Evolutionary conservation across 2,888 invertebrate species (phyloP).

Genomic region (Ormyrus pomaceus): DNA sequence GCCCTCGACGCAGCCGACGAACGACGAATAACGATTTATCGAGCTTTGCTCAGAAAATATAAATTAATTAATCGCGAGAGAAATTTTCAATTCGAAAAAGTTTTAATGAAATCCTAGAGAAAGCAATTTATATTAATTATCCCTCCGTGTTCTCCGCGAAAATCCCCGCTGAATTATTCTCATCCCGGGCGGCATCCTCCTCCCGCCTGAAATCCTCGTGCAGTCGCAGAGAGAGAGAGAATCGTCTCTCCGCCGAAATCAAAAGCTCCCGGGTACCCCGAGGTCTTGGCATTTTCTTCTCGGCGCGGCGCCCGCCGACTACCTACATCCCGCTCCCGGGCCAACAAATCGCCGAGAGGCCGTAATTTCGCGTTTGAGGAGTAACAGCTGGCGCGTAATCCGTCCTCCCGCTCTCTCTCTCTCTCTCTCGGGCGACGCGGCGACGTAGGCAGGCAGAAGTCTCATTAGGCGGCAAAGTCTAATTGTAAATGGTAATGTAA

Average conservation of each 20-base stretch:
- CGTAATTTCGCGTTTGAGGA: constrained; percentile 39
- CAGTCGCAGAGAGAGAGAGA: too few species aligned
- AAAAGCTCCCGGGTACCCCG: too few species aligned
- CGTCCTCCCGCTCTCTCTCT: constrained; percentile 13
- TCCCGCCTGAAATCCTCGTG: too few species aligned
- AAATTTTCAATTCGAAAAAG: too few species aligned
- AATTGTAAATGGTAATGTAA: constrained; percentile 58
- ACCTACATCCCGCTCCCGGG: not conserved
- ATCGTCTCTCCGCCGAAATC: too few species aligned
- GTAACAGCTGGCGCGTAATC: constrained; percentile 52
- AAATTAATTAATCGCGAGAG: too few species aligned
- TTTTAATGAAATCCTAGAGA: too few species aligned
- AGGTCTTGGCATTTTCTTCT: too few species aligned
- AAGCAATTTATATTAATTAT: not conserved
- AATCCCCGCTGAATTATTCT: too few species aligned
- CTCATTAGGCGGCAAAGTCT: constrained; percentile 55
- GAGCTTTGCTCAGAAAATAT: too few species aligned
- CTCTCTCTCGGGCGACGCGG: not conserved
- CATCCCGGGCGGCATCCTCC: too few species aligned
- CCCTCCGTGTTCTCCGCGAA: not conserved
- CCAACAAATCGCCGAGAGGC: constrained; percentile 39
- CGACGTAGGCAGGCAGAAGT: constrained; percentile 38
- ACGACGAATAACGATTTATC: not conserved
- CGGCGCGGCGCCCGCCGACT: not conserved
- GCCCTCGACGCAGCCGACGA: not conserved